Percentiles rank a stretch among this genome's conserved stretches.
These are phyloP conservation scores for Cataglyphis rosenhaueri DNA, from an alignment of 2,888 invertebrate species.

Conservation along the genomic window DNA sequence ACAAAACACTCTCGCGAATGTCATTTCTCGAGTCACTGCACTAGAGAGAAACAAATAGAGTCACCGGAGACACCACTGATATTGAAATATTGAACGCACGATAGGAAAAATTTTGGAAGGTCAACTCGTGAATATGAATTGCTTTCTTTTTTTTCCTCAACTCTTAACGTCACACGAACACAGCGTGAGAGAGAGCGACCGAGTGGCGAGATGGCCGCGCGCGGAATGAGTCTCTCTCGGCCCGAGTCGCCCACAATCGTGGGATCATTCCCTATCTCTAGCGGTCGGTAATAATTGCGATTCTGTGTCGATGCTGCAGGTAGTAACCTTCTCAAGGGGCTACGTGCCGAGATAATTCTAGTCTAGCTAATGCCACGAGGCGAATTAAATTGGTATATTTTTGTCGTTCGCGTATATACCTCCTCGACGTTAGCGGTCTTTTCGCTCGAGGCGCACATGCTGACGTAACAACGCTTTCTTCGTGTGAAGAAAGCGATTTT, in stretches of 20 bases:
- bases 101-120: not conserved
- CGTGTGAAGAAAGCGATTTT: not conserved
- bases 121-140: not conserved
- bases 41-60: not conserved
- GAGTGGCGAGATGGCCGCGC: constrained; percentile 58
- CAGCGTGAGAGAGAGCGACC: constrained; percentile 31
- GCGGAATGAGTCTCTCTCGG: constrained; percentile 64
- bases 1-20: not conserved
- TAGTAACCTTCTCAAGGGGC: constrained; percentile 9
- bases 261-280: constrained; percentile 57
- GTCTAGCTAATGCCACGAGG: not conserved
- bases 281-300: constrained; percentile 63
- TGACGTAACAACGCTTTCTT: constrained; percentile 30
- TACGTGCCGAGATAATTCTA: constrained; percentile 27
- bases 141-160: not conserved
- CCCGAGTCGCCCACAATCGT: constrained; percentile 61
- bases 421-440: not conserved
- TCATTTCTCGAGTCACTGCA: constrained; percentile 6
- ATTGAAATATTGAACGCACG: not conserved
- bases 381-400: constrained; percentile 21
- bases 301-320: constrained; percentile 53
- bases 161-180: not conserved
- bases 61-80: not conserved
- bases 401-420: constrained; percentile 7
- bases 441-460: not conserved